Evolutionary conservation across 1,140 invertebrate genomes (phyloP).

Genomic region (Bombus sibiricus): DNA sequence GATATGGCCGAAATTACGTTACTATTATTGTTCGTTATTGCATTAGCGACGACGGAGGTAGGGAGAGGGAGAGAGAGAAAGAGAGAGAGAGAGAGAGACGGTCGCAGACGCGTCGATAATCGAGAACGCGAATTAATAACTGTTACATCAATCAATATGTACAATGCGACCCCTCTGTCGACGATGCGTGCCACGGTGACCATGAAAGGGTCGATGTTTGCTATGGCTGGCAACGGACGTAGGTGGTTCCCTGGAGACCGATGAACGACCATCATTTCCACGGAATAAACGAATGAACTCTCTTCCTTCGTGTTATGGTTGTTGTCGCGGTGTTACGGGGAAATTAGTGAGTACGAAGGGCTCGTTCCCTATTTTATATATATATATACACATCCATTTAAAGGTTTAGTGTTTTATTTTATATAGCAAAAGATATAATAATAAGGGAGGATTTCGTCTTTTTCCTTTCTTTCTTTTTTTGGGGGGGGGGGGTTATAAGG

Average conservation of each 20-base stretch:
- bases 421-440: not conserved
- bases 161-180: slow-evolving; percentile 16
- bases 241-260: not conserved
- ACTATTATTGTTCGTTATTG: slow-evolving; percentile 77
- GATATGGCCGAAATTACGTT: slow-evolving; percentile 72
- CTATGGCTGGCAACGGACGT: not conserved
- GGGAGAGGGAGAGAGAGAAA: not conserved
- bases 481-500: no score
- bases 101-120: slow-evolving; percentile 71
- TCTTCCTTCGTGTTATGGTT: not conserved
- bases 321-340: not conserved
- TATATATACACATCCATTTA: not conserved
- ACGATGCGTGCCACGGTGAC: slow-evolving; percentile 43
- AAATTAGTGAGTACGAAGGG: not conserved
- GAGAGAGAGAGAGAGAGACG: slow-evolving; percentile 19
- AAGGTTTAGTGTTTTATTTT: not conserved
- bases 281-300: not conserved
- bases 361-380: no score
- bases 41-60: slow-evolving; percentile 52
- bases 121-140: slow-evolving; percentile 80
- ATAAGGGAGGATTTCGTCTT: not conserved
- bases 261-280: slow-evolving; percentile 9
- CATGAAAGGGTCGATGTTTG: slow-evolving; percentile 38
- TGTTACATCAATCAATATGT: slow-evolving; percentile 79
- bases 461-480: not conserved